Conservation (phyloP, 1,140 invertebrate species). For the Aphidius ervi region DNA sequence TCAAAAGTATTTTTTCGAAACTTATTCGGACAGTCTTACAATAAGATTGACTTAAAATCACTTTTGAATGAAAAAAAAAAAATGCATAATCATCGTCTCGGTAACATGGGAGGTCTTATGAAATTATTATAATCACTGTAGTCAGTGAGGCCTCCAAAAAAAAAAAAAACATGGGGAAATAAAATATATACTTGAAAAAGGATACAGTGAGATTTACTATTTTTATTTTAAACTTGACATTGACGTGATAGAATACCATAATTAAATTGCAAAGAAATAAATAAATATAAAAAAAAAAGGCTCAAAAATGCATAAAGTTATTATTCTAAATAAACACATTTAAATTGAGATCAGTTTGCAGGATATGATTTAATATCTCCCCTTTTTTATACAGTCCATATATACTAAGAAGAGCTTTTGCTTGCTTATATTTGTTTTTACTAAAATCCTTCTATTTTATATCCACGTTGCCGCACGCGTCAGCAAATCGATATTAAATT, state of each 20-base stretch:
- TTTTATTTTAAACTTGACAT: conserved; percentile 3
- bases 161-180: conserved; percentile 18
- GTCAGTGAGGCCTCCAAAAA: conserved; percentile 13
- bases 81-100: conserved; percentile 38
- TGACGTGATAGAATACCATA: not conserved
- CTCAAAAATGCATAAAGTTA: no score
- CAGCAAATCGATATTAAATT: conserved; percentile 23
- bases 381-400: not conserved
- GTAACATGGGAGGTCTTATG: conserved; percentile 42
- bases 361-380: not conserved
- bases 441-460: conserved; percentile 26
- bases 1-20: conserved; percentile 23
- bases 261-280: no score
- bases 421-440: conserved; percentile 25
- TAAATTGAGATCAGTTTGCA: no score
- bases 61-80: conserved; percentile 24
- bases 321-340: no score
- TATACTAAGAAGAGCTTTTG: conserved; percentile 12
- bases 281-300: no score
- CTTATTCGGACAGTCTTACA: conserved; percentile 27
- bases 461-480: conserved; percentile 25
- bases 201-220: conserved; percentile 17
- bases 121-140: conserved; percentile 31
- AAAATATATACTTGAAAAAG: conserved; percentile 27
- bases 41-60: conserved; percentile 28